Evolutionary conservation across 2,113 vertebrate species (phyloP), one percentile per base, ranked within the genome.

Genomic region (Steatornis caripensis): DNA sequence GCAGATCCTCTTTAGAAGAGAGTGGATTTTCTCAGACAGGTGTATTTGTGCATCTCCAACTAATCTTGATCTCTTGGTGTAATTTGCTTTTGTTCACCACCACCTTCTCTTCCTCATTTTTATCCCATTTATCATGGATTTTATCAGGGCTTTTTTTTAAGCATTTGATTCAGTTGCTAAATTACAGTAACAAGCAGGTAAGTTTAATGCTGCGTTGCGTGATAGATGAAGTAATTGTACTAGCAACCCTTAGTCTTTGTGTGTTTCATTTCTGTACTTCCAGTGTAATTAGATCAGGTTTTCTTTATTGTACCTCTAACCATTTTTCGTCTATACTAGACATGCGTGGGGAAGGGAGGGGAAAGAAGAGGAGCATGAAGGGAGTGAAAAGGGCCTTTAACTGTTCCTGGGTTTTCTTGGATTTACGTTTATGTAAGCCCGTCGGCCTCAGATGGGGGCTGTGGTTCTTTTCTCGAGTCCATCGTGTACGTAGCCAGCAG

Each of bases 351-450:
- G 15, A 22, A 68, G 34, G 26, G 68, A 55, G 41, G 7, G 26
- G 10, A 34, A 75, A 9, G 29, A 53, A 26, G 16, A 76, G 34
- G 21, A 65, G 11, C 41, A 24, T 18, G 11, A 66, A 84, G 12
- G 22, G 23, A 53, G 4, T 68, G 24, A 41, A 84, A 78, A 76
- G 27, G 18, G 18, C 62, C 18, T 90, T 84, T 53, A 77, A 36
- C 29, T 82, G 2, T 66, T 78, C 51, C 18, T 9, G 16, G 0
- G 1, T 83, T 95, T 84, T 66, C n/a, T 54, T 54, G 10, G 11
- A 10, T 80, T 72, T 80, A 51, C 0, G 2, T 68, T 55, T 53
- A 24, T 1, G 0, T 55, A 34, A 39, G 30, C 1, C 0, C 36
- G 16, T 53, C 26, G 79, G 36, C n/a, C 32, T 66, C 5, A 0